Evolutionary conservation across 1,140 invertebrate species (phyloP).

Genomic region (Cepaea nemoralis): DNA sequence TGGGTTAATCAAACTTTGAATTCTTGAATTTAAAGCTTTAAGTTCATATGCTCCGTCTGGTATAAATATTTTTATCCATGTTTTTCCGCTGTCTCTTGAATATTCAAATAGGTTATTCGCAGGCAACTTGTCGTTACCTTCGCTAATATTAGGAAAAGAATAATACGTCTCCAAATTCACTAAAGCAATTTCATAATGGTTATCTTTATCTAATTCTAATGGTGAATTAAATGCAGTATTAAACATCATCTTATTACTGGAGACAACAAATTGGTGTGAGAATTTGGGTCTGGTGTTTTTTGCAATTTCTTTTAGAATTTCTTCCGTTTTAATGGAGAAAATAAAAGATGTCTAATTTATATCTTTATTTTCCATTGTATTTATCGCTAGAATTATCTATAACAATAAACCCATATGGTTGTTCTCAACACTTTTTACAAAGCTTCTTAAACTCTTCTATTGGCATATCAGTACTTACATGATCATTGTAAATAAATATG

Average conservation of each 20-base stretch:
- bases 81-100: too few relatives aligned
- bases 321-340: not conserved
- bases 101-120: too few relatives aligned
- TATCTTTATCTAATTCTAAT: too few relatives aligned
- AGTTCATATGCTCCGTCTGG: not conserved
- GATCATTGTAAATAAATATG: constrained; percentile 19
- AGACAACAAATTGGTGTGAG: too few relatives aligned
- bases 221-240: too few relatives aligned
- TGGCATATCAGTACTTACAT: not conserved
- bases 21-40: constrained; percentile 1
- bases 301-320: not conserved
- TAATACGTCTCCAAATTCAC: too few relatives aligned
- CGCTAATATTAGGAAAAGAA: too few relatives aligned
- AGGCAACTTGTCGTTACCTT: too few relatives aligned
- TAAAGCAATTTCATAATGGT: too few relatives aligned
- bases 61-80: constrained; percentile 4
- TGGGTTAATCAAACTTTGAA: not conserved
- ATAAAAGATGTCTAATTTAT: constrained; percentile 23
- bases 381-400: constrained; percentile 16
- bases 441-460: constrained; percentile 15
- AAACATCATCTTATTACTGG: too few relatives aligned
- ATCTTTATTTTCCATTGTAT: constrained; percentile 16
- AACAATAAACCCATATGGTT: constrained; percentile 1
- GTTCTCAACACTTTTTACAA: not conserved
- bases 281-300: too few relatives aligned